Percentiles rank a stretch among this genome's conserved stretches.
Conservation (phyloP, 1,140 invertebrate species). For the Diprion similis region DNA sequence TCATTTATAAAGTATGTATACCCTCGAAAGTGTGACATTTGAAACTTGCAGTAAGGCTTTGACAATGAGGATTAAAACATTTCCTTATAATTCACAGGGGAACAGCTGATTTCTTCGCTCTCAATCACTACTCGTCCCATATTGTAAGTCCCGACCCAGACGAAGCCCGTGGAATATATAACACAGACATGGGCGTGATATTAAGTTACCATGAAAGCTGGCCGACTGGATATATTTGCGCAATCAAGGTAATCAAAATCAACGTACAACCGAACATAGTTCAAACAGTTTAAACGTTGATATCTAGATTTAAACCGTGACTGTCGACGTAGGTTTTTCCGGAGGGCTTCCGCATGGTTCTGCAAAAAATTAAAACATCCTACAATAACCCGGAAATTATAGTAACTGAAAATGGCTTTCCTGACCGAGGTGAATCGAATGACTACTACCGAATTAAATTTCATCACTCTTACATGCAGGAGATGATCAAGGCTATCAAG, state of each 20-base stretch:
- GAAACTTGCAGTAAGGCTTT: background rate
- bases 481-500: background rate
- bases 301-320: background rate
- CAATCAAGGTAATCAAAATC: conserved; percentile 45
- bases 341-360: background rate
- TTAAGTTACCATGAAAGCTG: background rate
- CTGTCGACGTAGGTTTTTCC: background rate
- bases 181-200: background rate
- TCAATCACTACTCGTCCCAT: background rate
- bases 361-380: background rate
- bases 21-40: conserved; percentile 17
- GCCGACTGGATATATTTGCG: conserved; percentile 30
- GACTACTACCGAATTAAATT: background rate
- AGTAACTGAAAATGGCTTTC: background rate
- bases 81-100: background rate
- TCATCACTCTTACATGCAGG: background rate
- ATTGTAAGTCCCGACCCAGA: background rate
- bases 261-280: no score
- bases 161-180: background rate
- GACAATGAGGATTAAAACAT: background rate
- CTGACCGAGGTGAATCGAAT: background rate
- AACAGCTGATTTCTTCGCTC: background rate
- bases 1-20: background rate
- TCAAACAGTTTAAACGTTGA: background rate
- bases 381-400: background rate